Conservation (phyloP, 2,113 vertebrate species). For the Pachypanchax playfairii region DNA sequence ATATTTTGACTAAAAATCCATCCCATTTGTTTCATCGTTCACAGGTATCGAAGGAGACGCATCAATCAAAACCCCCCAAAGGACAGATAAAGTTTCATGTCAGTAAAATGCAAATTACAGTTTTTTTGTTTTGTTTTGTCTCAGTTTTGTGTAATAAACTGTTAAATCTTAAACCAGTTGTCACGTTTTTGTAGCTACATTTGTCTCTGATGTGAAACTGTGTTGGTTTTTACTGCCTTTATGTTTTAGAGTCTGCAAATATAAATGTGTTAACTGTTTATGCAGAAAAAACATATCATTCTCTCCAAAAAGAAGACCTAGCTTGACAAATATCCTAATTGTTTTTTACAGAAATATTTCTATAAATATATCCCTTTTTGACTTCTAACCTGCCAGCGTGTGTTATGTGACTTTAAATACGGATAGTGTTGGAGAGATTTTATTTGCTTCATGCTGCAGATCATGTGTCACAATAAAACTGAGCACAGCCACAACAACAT, state of each 20-base stretch:
- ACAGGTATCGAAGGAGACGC: conserved; percentile 72
- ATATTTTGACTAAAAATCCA: not conserved
- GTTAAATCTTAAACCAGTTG: conserved; percentile 16
- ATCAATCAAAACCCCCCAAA: conserved; percentile 62
- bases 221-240: not conserved
- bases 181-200: conserved; percentile 7
- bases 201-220: not conserved
- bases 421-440: too few species aligned
- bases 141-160: conserved; percentile 64
- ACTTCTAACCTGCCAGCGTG: too few species aligned
- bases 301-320: too few species aligned
- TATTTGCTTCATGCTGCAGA: too few species aligned
- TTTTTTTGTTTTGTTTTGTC: conserved; percentile 26
- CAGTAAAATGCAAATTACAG: not conserved
- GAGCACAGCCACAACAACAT: too few species aligned
- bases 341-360: too few species aligned
- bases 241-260: not conserved
- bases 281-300: too few species aligned
- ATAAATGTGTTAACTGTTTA: not conserved
- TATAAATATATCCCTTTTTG: too few species aligned
- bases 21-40: conserved; percentile 25
- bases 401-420: too few species aligned
- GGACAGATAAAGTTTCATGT: conserved; percentile 54
- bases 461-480: too few species aligned
- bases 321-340: too few species aligned